Conservation (phyloP, 2,888 invertebrate species). For the Ferdinandea cuprea region DNA sequence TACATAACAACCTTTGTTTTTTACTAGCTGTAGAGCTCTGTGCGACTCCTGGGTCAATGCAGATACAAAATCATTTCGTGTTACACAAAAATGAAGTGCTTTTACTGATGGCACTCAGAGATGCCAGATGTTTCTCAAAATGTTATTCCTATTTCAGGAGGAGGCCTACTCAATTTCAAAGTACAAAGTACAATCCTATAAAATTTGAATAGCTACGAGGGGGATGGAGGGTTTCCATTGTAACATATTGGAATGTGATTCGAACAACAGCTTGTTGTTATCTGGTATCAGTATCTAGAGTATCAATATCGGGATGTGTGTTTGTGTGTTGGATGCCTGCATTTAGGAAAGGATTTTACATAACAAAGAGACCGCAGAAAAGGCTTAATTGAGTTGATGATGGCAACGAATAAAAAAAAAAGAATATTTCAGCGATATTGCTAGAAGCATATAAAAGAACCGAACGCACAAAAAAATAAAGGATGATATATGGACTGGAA, state of each 20-base stretch:
- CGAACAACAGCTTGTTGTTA: conserved; percentile 56
- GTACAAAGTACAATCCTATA: conserved; percentile 47
- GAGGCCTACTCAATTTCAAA: conserved; percentile 45
- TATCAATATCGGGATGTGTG: neutral
- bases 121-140: conserved; percentile 58
- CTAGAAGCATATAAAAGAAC: neutral
- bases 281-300: conserved; percentile 10
- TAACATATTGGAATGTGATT: conserved; percentile 67
- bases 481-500: conserved; percentile 40
- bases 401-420: conserved; percentile 1
- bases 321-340: neutral
- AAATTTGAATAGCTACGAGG: conserved; percentile 58
- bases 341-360: conserved; percentile 29
- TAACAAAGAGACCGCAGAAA: conserved; percentile 60
- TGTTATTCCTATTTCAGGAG: conserved; percentile 44
- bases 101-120: conserved; percentile 40
- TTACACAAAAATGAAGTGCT: conserved; percentile 55
- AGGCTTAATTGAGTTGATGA: conserved; percentile 64
- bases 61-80: conserved; percentile 58
- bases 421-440: conserved; percentile 13
- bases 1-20: too few relatives aligned
- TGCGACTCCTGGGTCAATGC: conserved; percentile 44
- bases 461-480: neutral
- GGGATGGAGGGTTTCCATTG: conserved; percentile 41
- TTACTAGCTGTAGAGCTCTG: too few relatives aligned